phyloP scores from a whole-genome alignment of 2,888 invertebrate species.

The Anorthoa munda region DNA sequence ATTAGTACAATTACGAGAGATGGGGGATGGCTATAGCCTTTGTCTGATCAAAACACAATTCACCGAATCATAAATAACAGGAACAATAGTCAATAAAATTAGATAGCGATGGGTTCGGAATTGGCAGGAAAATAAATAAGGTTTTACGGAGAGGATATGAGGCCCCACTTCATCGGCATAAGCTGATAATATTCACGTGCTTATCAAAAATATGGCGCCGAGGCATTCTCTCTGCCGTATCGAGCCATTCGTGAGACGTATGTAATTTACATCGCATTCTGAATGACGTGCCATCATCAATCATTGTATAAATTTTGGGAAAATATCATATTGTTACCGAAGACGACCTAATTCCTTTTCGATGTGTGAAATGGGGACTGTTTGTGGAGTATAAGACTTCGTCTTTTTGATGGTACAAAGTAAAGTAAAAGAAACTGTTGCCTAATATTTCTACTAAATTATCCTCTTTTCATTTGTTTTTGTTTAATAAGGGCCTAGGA shows the following conservation, averaged over 20 bases:
- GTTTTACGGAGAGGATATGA: conserved; percentile 76
- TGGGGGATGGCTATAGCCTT: conserved; percentile 80
- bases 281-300: conserved; percentile 59
- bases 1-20: conserved; percentile 85
- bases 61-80: conserved; percentile 87
- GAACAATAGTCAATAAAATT: conserved; percentile 89
- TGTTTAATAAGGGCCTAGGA: not conserved
- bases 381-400: not conserved
- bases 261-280: conserved; percentile 61
- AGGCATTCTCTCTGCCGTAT: conserved; percentile 31
- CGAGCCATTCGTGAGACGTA: conserved; percentile 33
- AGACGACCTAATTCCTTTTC: conserved; percentile 32
- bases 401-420: not conserved
- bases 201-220: conserved; percentile 60
- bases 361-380: not conserved
- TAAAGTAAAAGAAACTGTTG: not conserved
- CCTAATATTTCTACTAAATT: not conserved
- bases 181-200: conserved; percentile 74
- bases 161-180: conserved; percentile 74
- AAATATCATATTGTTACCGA: conserved; percentile 39
- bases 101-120: conserved; percentile 82
- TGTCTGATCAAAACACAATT: conserved; percentile 88
- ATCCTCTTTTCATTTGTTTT: not conserved
- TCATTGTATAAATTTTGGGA: conserved; percentile 50
- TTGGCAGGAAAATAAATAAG: conserved; percentile 81